Percentiles rank a stretch among this genome's conserved stretches.
phyloP scores from a whole-genome alignment of 2,888 invertebrate genomes.

The Allygus modestus region DNA sequence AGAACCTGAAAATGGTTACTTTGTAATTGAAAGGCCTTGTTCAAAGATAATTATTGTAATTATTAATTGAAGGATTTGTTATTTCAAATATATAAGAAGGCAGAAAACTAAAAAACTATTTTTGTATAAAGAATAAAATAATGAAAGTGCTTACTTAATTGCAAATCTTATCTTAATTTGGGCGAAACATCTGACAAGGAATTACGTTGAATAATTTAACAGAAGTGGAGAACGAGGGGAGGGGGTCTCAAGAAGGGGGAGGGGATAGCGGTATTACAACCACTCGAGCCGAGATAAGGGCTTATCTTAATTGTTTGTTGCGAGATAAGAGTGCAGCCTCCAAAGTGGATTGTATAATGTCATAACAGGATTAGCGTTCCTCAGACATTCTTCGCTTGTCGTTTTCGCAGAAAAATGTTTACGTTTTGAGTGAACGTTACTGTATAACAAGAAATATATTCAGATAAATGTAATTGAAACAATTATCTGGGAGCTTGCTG shows the following conservation, averaged over 20 bases:
- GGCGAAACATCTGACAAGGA: background rate
- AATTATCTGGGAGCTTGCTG: too few relatives aligned
- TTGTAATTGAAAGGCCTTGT: too few relatives aligned
- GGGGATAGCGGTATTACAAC: slow-evolving; percentile 12
- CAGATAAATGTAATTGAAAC: too few relatives aligned
- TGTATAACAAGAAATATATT: too few relatives aligned
- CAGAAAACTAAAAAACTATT: too few relatives aligned
- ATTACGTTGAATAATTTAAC: background rate
- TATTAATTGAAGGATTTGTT: too few relatives aligned
- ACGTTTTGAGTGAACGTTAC: background rate
- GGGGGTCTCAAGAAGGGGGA: background rate
- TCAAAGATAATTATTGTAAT: too few relatives aligned
- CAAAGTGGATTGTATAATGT: slow-evolving; percentile 3
- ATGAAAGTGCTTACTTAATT: too few relatives aligned
- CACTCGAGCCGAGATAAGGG: slow-evolving; percentile 13
- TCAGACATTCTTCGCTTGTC: background rate
- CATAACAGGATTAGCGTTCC: slow-evolving; percentile 16
- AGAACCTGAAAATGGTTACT: too few relatives aligned
- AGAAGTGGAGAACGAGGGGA: background rate
- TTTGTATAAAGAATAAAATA: too few relatives aligned
- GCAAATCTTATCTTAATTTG: background rate
- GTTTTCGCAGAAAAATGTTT: background rate
- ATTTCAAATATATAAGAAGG: too few relatives aligned
- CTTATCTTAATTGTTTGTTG: slow-evolving; percentile 33
- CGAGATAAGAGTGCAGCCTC: slow-evolving; percentile 18